phyloP scores from a whole-genome alignment of 1,140 invertebrate genomes.

The Solen grandis region DNA sequence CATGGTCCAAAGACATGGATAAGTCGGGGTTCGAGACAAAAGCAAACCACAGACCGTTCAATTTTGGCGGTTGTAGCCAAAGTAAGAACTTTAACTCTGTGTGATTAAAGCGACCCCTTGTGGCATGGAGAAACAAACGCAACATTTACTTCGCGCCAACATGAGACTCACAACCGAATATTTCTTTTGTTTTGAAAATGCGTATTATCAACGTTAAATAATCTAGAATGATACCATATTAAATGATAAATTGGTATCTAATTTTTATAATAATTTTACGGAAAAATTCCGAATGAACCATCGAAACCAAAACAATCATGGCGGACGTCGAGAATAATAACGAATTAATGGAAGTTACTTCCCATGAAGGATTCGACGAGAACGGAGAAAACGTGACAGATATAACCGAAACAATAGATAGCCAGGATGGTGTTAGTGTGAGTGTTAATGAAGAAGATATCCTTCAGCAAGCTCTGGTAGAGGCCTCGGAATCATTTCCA shows the following conservation, averaged over 20 bases:
- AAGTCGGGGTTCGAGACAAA: no score
- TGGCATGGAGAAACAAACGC: no score
- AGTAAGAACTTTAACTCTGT: no score
- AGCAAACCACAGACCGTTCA: no score
- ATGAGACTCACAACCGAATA: not conserved
- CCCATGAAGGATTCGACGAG: constrained; percentile 59
- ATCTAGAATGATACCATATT: not conserved
- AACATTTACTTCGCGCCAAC: no score
- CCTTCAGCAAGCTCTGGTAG: constrained; percentile 79
- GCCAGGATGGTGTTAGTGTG: constrained; percentile 53
- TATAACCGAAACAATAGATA: constrained; percentile 30
- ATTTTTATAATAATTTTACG: not conserved
- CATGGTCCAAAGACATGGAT: no score
- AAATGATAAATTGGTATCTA: not conserved
- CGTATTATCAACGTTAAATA: not conserved
- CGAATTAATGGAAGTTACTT: constrained; percentile 60
- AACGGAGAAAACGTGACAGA: constrained; percentile 50
- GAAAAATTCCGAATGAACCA: not conserved
- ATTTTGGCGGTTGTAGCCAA: no score
- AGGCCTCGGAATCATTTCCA: constrained; percentile 71
- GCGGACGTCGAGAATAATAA: constrained; percentile 68
- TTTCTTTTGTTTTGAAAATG: no score
- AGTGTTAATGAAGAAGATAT: constrained; percentile 76
- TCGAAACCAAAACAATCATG: constrained; percentile 72
- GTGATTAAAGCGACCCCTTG: no score